phyloP scores from a whole-genome alignment of 2,113 vertebrate genomes.

The Gopherus flavomarginatus region DNA sequence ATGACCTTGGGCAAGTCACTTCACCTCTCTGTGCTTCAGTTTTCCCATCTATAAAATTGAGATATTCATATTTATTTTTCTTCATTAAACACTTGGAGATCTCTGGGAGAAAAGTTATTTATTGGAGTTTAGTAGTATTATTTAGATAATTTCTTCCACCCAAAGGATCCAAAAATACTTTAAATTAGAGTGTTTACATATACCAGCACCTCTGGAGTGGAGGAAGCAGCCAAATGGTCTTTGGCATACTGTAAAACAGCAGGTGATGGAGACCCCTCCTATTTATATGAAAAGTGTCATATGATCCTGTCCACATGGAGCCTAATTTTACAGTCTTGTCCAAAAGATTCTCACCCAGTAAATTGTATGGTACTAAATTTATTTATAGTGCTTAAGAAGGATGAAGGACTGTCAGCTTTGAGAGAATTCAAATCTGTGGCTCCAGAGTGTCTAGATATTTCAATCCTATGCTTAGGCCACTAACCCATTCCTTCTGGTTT shows the following conservation, averaged over 20 bases:
- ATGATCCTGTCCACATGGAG: neutral
- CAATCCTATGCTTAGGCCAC: neutral
- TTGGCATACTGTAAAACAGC: neutral
- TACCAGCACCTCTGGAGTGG: neutral
- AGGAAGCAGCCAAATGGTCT: neutral
- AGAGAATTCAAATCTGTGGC: neutral
- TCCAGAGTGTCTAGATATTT: neutral
- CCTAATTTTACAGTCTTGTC: neutral
- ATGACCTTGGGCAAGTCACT: neutral
- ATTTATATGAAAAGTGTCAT: neutral
- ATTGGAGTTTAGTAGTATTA: neutral
- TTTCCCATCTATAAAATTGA: neutral
- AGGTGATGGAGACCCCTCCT: neutral
- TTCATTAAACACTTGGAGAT: neutral
- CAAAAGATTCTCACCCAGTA: neutral
- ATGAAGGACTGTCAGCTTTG: neutral
- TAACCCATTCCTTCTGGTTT: neutral
- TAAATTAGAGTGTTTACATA: neutral
- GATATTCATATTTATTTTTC: neutral
- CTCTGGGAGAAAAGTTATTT: neutral
- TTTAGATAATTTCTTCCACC: neutral
- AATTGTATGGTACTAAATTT: neutral
- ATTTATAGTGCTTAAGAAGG: neutral
- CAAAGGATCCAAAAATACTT: neutral
- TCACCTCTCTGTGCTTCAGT: fast-evolving